phyloP scores from a whole-genome alignment of 2,888 invertebrate genomes.

The Hesperia comma region DNA sequence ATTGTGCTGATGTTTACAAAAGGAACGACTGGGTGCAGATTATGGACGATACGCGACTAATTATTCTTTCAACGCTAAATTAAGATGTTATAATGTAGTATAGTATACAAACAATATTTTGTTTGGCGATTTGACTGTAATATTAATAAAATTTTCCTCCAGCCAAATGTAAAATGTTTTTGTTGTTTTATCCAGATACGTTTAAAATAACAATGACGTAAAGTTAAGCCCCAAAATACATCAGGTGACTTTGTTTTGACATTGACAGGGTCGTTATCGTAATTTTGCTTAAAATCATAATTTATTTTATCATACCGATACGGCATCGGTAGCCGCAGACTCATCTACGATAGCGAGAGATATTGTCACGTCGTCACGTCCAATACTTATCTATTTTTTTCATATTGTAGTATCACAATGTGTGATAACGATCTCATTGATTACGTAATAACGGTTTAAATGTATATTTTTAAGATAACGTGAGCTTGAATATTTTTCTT shows the following conservation, averaged over 20 bases:
- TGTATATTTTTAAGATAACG: not conserved
- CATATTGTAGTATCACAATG: not conserved
- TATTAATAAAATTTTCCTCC: not conserved
- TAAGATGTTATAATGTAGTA: constrained; percentile 28
- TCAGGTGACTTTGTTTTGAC: constrained; percentile 24
- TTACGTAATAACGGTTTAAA: not conserved
- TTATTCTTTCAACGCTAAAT: constrained; percentile 19
- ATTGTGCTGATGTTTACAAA: constrained; percentile 70
- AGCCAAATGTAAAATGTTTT: not conserved
- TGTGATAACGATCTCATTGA: not conserved
- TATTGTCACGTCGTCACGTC: constrained; percentile 9
- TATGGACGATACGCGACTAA: constrained; percentile 45
- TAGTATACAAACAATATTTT: not conserved
- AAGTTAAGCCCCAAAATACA: not conserved
- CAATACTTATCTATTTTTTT: not conserved
- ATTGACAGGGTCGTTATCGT: not conserved
- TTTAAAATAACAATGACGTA: constrained; percentile 7
- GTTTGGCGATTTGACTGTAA: not conserved
- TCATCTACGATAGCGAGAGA: constrained; percentile 1
- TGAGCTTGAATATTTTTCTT: too few species aligned
- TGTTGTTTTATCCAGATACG: not conserved
- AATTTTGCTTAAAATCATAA: constrained; percentile 19
- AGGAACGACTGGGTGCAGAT: constrained; percentile 53
- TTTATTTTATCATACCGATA: constrained; percentile 12
- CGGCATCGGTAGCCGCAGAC: not conserved